Conservation (phyloP, 2,113 vertebrate species). For the Dipodomys spectabilis region DNA sequence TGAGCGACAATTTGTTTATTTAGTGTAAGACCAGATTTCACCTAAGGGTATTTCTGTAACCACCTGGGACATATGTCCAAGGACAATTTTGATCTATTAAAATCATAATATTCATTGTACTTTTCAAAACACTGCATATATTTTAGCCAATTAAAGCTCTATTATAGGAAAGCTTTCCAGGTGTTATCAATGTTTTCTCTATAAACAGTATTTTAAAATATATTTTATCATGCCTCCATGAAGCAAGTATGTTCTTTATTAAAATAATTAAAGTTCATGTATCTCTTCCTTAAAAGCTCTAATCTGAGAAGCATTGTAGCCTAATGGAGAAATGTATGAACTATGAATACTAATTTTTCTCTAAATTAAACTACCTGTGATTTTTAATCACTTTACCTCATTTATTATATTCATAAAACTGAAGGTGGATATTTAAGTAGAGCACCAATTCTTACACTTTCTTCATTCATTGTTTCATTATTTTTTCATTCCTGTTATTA, state of each 20-base stretch:
- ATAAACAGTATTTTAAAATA: background rate
- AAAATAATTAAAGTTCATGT: background rate
- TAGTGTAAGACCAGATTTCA: background rate
- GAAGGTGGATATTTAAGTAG: background rate
- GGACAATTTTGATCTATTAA: background rate
- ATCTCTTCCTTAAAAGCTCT: background rate
- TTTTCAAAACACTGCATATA: background rate
- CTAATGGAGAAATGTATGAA: background rate
- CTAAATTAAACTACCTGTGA: slow-evolving; percentile 14
- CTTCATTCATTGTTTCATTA: background rate
- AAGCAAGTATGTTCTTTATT: background rate
- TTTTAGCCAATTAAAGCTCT: background rate
- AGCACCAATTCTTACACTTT: background rate
- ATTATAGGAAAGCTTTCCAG: background rate
- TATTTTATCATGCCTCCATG: background rate
- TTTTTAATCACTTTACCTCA: background rate
- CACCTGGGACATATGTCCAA: background rate
- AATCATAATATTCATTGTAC: background rate
- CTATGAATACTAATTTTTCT: background rate
- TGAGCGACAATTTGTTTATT: background rate
- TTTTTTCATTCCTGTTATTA: background rate
- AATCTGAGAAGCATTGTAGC: background rate
- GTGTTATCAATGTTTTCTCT: background rate
- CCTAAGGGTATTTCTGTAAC: background rate
- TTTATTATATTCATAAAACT: slow-evolving; percentile 23